Base-by-base conservation (phyloP, 2,113 vertebrate species). In the Psittacula cyanocephala region DNA sequence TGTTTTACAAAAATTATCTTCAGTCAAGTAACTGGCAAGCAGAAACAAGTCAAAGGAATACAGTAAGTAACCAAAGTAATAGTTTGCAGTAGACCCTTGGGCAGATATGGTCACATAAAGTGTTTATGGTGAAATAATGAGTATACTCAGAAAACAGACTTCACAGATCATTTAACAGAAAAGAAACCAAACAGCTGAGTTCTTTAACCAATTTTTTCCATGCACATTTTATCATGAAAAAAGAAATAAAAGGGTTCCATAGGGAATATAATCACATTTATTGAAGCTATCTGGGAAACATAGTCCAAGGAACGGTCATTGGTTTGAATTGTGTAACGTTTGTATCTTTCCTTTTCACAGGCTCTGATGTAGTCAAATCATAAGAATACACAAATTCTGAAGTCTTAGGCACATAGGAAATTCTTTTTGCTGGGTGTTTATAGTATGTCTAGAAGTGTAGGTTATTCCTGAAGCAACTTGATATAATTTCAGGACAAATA, bases 61-160 rank as follows among this genome's bases (percentile, higher is more conserved):
- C 20, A 81, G 35, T 64, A 81, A 84, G 39, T 60, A 81, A 64
- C 20, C 17, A 46, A 75, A 91, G 23, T 47, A 82, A 53, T 35
- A 81, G 12, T 75, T 89, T 88, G 19, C n/a, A 43, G 35, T 28
- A 47, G 52, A 83, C 46, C 41, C 37, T 70, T 88, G 69, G 47
- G 70, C 62, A 89, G 72, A 63, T 75, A 84, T 25, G 29, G 67
- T 91, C 60, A 68, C 24, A 75, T 86, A 9, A 90, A 93, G 4
- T 62, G 81, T 92, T 92, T 86, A 72, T 84, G 16, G 11, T 87
- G 60, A 94, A 89, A 85, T 81, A 87, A 84, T 75, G 33, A 89
- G 62, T 85, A 44, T 0, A 3, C 18, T 76, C 35, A 60, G 39
- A 88, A 86, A 86, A 93, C 13, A 55, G 25, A 46, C 33, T 81